Conservation (phyloP, 2,797 vertebrate species). For the Periparus ater region DNA sequence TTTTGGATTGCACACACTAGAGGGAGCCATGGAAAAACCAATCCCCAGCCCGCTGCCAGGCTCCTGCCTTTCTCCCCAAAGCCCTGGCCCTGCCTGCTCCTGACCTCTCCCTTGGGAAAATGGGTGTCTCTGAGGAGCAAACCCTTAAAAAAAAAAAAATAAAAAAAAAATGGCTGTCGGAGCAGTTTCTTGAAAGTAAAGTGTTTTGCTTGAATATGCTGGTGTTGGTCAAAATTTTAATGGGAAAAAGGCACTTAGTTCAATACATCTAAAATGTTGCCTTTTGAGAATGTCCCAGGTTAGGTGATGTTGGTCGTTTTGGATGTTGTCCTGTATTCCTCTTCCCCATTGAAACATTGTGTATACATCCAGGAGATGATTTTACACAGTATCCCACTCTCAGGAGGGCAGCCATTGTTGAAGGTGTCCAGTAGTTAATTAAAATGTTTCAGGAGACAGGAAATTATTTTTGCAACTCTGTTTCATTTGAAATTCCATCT, state of each 20-base stretch:
- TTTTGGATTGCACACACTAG: constrained; percentile 15
- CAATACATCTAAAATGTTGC: background rate
- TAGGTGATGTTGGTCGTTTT: background rate
- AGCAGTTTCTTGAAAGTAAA: background rate
- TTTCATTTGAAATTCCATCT: background rate
- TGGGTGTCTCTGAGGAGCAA: background rate
- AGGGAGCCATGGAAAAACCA: constrained; percentile 48
- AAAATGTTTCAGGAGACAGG: background rate
- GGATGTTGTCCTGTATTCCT: background rate
- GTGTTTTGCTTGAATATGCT: background rate
- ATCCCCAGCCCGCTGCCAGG: background rate
- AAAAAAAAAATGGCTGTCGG: too few species aligned
- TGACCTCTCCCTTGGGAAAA: background rate
- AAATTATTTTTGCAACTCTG: background rate
- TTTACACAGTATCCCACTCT: background rate
- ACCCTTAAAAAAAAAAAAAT: background rate
- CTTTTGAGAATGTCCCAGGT: background rate
- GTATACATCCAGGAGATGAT: background rate
- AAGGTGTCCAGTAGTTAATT: background rate
- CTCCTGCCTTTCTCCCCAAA: background rate
- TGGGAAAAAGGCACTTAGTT: background rate
- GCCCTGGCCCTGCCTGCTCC: background rate
- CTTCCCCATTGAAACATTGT: background rate
- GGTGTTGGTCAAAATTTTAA: background rate
- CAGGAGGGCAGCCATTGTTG: background rate